Base-by-base conservation (phyloP, 1,140 invertebrate species). In the Drosophila sulfurigaster region DNA sequence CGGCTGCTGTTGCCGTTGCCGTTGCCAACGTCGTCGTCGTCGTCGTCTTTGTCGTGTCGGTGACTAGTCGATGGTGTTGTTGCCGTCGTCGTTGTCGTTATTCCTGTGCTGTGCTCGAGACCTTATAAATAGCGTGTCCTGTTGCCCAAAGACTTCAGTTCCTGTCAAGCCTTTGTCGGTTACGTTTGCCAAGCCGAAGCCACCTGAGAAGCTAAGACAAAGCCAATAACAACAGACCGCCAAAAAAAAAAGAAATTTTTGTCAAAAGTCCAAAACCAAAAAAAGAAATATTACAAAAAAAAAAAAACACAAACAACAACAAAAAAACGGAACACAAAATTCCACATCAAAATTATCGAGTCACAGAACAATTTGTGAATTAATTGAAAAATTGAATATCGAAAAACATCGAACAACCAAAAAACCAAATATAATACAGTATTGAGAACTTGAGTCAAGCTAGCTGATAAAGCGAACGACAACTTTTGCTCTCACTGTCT, bases 111-210 rank as follows among this genome's bases (percentile, higher is more conserved):
- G 7, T 28, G 65, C 43, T 25, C 56, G 52, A 32, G 41, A 20
- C 20, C 41, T 71, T 65, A 82, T 78, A 82, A 87, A 76, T 57
- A 73, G 56, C 67, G 67, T 65, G 62, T 83, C 78, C 85, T 70
- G 41, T 67, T 51, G 69, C 67, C 67, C 62, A 52, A 35, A 15
- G 58, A 69, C 69, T 78, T 89, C 72, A 89, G 85, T 89, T 89
- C 85, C 85, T 89, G 85, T 90, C 88, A 71, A 88, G 83, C 71
- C 77, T 78, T 81, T 72, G 83, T 88, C 77, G 83, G 83, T 88
- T 75, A 67, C 83, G 80, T 78, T 85, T 88, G 73, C 79, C 72
- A 49, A 68, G 68, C 20, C 63, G 65, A 68, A 52, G 49, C 74
- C 48, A 81, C 43, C 78, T 62, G 48, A 65, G 48, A 65, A 85